These are phyloP conservation scores for Neolamprologus sp. DNA, from an alignment of 2,113 vertebrate species.

Conservation along the genomic window DNA sequence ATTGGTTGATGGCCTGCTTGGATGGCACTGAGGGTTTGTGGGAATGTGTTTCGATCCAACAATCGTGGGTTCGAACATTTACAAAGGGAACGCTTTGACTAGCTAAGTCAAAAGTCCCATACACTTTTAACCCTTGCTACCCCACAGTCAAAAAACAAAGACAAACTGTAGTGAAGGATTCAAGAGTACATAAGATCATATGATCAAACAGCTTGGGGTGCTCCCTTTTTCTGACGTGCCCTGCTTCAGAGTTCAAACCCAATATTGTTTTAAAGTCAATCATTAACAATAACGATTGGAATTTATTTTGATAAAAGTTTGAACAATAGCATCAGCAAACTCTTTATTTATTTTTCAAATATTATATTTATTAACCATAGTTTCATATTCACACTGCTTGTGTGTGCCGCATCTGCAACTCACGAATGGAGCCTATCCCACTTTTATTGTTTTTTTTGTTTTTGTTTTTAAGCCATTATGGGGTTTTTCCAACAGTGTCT, in stretches of 20 bases:
- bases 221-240: neutral
- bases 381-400: neutral
- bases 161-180: neutral
- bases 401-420: neutral
- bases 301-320: neutral
- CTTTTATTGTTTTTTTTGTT: neutral
- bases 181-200: neutral
- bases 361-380: neutral
- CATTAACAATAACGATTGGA: neutral
- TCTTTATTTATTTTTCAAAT: neutral
- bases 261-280: neutral
- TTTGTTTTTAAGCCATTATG: neutral
- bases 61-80: constrained; percentile 45
- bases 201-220: neutral
- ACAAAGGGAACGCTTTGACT: constrained; percentile 18
- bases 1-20: constrained; percentile 52
- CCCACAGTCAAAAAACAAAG: neutral
- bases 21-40: constrained; percentile 41
- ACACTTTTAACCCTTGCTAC: constrained; percentile 35
- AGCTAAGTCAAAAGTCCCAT: neutral
- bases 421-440: neutral
- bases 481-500: neutral
- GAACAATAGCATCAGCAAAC: neutral
- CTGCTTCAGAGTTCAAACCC: neutral
- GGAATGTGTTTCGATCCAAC: constrained; percentile 45